Conservation (phyloP, 2,888 invertebrate species). For the Pecten maximus region DNA sequence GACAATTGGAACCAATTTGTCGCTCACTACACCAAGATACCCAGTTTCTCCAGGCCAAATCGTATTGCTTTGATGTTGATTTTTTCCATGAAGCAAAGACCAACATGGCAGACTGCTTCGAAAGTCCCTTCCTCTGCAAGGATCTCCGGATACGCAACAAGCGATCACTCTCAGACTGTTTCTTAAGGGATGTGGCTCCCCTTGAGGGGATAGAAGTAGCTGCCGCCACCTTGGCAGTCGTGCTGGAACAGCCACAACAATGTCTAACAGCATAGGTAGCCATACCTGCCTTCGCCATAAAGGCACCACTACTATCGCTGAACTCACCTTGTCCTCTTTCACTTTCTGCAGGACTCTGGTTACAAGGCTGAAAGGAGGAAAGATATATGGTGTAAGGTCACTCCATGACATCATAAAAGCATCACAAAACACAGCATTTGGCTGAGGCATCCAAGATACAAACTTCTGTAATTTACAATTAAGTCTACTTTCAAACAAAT, state of each 20-base stretch:
- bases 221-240: not conserved
- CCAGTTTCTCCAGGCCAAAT: conserved; percentile 36
- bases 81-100: not conserved
- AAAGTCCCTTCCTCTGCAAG: not conserved
- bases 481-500: conserved; percentile 50
- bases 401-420: conserved; percentile 48
- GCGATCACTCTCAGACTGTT: not conserved
- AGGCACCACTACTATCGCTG: conserved; percentile 6
- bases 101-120: not conserved
- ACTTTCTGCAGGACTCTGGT: not conserved
- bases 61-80: conserved; percentile 33
- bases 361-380: conserved; percentile 40
- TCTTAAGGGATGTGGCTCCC: not conserved
- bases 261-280: conserved; percentile 6
- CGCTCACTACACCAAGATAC: conserved; percentile 22
- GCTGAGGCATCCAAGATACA: conserved; percentile 49
- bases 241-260: not conserved
- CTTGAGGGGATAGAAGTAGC: not conserved
- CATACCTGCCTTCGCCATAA: conserved; percentile 33
- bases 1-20: conserved; percentile 16
- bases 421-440: conserved; percentile 31
- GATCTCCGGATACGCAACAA: not conserved
- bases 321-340: conserved; percentile 29
- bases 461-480: conserved; percentile 43
- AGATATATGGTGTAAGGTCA: conserved; percentile 43